Base-by-base conservation (phyloP, 1,140 invertebrate genomes). In the Drosophila triauraria region DNA sequence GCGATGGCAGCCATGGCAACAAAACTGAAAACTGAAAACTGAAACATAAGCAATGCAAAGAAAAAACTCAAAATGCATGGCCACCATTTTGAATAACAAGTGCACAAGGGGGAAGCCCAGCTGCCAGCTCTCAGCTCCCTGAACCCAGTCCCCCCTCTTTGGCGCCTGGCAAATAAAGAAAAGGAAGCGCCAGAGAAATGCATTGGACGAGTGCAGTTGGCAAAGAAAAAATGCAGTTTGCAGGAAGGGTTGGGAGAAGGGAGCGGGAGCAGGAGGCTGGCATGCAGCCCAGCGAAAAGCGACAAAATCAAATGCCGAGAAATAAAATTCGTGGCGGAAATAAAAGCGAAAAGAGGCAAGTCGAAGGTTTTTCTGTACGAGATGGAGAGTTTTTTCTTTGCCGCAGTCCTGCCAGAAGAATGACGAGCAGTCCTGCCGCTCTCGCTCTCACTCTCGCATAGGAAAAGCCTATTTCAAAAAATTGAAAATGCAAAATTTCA, bases 401-500 rank as follows among this genome's bases (percentile, higher is more conserved):
- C 38, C n/a, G 44, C 44, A 48, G 15, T 72, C 43, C 72, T 59
- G 62, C 72, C 42, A 77, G 48, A 46, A 77, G 74, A 43, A 59
- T 30, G 56, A 44, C 40, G 30, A 25, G 32, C 42, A 30, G 47
- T 75, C 50, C 59, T 25, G 54, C 10, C 10, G 32, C 35, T 50
- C 43, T 56, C 43, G 32, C 48, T 53, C 48, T 53, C 32, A 44
- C 44, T 35, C 65, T 35, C 35, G 56, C 82, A 84, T 84, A 78
- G 78, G 81, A 82, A 84, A 79, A 82, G 86, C 81, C 85, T 90
- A 90, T 90, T 90, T 91, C 85, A 90, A 90, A 90, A 90, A 90
- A 90, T 90, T 90, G 86, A 91, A 90, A 90, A 90, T 90, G 81
- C 85, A 90, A 90, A 90, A 90, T 90, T 90, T 90, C 85, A 90